Base-by-base conservation (phyloP, 92 coral and sea anemone genomes). In the Porites lobata region DNA sequence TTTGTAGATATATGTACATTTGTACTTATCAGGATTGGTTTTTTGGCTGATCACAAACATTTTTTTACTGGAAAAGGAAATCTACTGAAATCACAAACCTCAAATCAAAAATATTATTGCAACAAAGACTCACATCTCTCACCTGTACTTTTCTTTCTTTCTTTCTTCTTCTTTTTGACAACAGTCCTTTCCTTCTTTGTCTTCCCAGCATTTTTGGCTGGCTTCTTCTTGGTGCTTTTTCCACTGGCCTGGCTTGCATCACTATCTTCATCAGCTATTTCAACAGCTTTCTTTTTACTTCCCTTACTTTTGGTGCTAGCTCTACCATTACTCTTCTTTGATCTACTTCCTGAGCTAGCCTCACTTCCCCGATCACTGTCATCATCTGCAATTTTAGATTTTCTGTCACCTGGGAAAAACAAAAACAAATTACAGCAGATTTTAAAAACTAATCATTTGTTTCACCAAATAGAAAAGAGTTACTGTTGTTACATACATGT, bases 281-380 rank as follows among this genome's bases (percentile, higher is more conserved):
- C 97, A 18, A 87, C 92, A 54, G 69, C 80, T 43, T 92, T 82
- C 59, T 85, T 93, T 63, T 91, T 94, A 76, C 85, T 91, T 78
- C 86, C 75, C 58, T 98, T 89, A n/a, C 92, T 91, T 78, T 92
- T 91, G 72, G 86, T 62, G 47, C 84, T 91, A 61, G 81, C 77
- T 91, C 84, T 87, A 50, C 75, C 68, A 76, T 95, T 94, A 29
- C 77, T 88, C 77, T 92, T 85, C 20, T 79, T 69, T 15, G 86
- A 88, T 5, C 90, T 82, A 63, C 98, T 92, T 62, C 98, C 92
- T 43, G 98, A 88, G 58, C 99, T 96, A 22, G 98, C 92, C 58
- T 98, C 99, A 86, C 99, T 98, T 11, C 94, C 94, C 75, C 92
- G 91, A 75, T 96, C 99, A 77, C 98, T 96, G 32, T 98, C 99